Evolutionary conservation across 2,888 invertebrate genomes (phyloP).

Genomic region (Drosophila melanosoma): DNA sequence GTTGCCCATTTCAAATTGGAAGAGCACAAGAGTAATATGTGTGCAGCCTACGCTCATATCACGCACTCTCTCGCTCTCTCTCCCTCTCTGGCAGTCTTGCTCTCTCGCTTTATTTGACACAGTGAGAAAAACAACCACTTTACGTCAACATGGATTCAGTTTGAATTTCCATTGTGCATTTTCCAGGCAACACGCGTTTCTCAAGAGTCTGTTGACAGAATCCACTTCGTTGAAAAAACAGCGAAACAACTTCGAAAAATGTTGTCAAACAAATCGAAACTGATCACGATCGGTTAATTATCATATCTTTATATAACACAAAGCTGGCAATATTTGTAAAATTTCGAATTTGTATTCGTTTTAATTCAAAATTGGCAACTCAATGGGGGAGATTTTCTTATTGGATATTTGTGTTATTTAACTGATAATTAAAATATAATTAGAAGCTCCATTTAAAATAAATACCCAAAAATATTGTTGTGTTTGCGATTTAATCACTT

Average conservation of each 20-base stretch:
- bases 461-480: constrained; percentile 23
- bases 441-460: background rate
- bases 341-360: background rate
- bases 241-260: background rate
- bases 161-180: constrained; percentile 60
- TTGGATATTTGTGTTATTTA: background rate
- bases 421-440: background rate
- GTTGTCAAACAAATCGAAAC: constrained; percentile 7
- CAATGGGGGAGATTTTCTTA: background rate
- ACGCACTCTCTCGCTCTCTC: constrained; percentile 14
- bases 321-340: background rate
- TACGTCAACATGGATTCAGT: constrained; percentile 53
- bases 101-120: constrained; percentile 12
- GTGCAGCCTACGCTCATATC: constrained; percentile 21
- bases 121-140: constrained; percentile 73
- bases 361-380: background rate
- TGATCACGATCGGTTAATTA: constrained; percentile 1
- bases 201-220: constrained; percentile 4
- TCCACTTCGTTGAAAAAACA: background rate
- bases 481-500: constrained; percentile 42
- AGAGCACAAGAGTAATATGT: constrained; percentile 19
- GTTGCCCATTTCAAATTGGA: constrained; percentile 54
- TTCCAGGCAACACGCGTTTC: constrained; percentile 53
- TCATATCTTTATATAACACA: background rate
- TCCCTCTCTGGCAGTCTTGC: constrained; percentile 5